phyloP scores from a whole-genome alignment of 2,888 invertebrate species.

The Microplitis deprimator region DNA sequence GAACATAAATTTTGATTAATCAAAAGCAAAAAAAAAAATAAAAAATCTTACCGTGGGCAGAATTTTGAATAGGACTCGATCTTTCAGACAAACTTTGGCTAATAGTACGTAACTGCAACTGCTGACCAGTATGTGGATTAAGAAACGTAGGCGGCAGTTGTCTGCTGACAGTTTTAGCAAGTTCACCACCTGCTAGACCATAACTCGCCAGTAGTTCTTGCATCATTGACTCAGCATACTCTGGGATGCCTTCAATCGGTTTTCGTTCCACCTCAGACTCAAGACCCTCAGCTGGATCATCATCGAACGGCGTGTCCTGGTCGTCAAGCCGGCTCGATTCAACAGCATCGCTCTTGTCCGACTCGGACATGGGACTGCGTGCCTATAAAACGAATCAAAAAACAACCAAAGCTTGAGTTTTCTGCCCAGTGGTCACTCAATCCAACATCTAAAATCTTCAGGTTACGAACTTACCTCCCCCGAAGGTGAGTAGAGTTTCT shows the following conservation, averaged over 20 bases:
- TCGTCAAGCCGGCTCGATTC: constrained; percentile 50
- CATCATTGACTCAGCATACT: constrained; percentile 74
- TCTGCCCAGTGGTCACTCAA: background rate
- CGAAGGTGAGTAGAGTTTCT: constrained; percentile 67
- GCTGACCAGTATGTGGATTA: constrained; percentile 63
- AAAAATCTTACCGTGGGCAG: constrained; percentile 42
- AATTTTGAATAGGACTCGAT: constrained; percentile 33
- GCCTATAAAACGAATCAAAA: constrained; percentile 53
- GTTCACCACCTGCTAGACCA: constrained; percentile 71
- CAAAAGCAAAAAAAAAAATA: constrained; percentile 7
- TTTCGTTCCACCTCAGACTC: constrained; percentile 63
- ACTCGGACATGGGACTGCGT: constrained; percentile 67
- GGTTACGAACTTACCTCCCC: constrained; percentile 59
- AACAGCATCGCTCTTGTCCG: constrained; percentile 64
- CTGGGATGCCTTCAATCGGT: constrained; percentile 70
- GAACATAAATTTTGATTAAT: background rate
- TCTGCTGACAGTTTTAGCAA: constrained; percentile 69
- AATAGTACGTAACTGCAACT: constrained; percentile 49
- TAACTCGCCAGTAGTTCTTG: constrained; percentile 74
- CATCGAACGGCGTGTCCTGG: constrained; percentile 55
- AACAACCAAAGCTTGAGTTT: background rate
- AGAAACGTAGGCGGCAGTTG: constrained; percentile 69
- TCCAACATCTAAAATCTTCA: background rate
- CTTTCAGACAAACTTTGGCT: constrained; percentile 38
- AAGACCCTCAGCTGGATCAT: constrained; percentile 55